Evolutionary conservation across 1,140 invertebrate genomes (phyloP), one percentile per base, ranked within the genome.

Genomic region (Caenorhabditis briggsae): DNA sequence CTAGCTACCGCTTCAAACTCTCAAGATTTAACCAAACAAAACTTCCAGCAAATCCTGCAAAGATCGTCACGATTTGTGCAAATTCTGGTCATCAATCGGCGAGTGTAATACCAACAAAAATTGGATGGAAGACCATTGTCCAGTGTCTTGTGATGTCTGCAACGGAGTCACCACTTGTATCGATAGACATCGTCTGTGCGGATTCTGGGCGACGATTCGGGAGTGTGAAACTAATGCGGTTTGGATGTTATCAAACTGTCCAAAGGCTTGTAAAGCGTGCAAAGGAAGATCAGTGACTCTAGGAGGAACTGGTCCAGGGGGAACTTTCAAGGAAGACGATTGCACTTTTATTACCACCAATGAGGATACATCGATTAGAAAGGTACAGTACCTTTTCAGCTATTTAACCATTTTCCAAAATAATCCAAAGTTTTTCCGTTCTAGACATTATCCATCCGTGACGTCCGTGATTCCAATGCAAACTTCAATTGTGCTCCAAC

Each of bases 181-280:
- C n/a, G 91, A 91, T 82, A 48, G 91, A 46, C 91, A 92, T 86
- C 83, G 91, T 6, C 82, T 92, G 2, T 92, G 91, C 82, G 43
- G 86, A 12, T 92, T 92, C 84, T 92, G 91, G 91, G 53, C 89
- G 12, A 88, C 82, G 14, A 92, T 92, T 43, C 91, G 91, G 41
- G 91, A 92, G 82, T 92, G 91, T 56, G 89, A 90, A 55, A 92
- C 90, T 3, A 92, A 92, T 82, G 90, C 84, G 14, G 91, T 92
- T 18, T 92, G 91, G 91, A 92, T 92, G 91, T 83, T 92, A 25
- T 87, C 90, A 7, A 90, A 92, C 41, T 92, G 91, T 74, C 84
- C 90, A 11, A 84, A 87, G 20, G 85, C 89, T 8, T 92, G 91
- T 83, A 92, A 92, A 82, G 84, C 89, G 7, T 92, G 91, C 65